These are phyloP conservation scores for Solenopsis fugax DNA, from an alignment of 1,140 invertebrate genomes.

Conservation along the genomic window DNA sequence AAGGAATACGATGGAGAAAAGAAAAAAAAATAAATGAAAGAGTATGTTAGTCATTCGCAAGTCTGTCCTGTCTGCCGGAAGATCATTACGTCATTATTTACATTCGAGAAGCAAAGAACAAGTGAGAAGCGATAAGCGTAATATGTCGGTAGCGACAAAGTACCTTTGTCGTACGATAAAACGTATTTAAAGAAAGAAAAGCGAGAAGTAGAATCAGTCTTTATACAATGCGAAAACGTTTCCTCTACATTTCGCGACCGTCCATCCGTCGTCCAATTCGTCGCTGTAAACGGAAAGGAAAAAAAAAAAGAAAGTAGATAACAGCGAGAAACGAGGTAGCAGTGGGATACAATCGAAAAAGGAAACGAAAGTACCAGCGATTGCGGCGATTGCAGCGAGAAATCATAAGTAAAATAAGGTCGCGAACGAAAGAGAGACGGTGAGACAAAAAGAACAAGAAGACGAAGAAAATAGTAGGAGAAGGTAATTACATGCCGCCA, in stretches of 20 bases:
- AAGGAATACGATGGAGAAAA: slow-evolving; percentile 21
- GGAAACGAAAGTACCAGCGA: slow-evolving; percentile 44
- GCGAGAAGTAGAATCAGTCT: slow-evolving; percentile 22
- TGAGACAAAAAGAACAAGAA: slow-evolving; percentile 59
- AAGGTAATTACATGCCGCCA: slow-evolving; percentile 73
- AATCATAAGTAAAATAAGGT: slow-evolving; percentile 61
- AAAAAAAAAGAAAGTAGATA: slow-evolving; percentile 11
- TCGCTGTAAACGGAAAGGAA: background rate
- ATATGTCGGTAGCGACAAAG: slow-evolving; percentile 24
- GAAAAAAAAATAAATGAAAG: slow-evolving; percentile 41
- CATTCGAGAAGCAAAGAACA: slow-evolving; percentile 34
- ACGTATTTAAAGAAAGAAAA: slow-evolving; percentile 16
- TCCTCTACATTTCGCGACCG: slow-evolving; percentile 17
- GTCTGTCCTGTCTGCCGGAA: slow-evolving; percentile 8
- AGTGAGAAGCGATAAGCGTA: slow-evolving; percentile 54
- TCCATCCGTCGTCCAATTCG: slow-evolving; percentile 47
- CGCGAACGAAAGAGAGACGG: slow-evolving; percentile 50
- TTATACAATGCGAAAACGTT: slow-evolving; percentile 34
- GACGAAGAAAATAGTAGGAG: slow-evolving; percentile 62
- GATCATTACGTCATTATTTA: slow-evolving; percentile 51
- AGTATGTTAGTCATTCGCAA: slow-evolving; percentile 17
- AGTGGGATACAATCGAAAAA: slow-evolving; percentile 41
- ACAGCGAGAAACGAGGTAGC: slow-evolving; percentile 53
- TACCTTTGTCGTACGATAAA: slow-evolving; percentile 10
- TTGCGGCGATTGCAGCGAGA: slow-evolving; percentile 25